Base-by-base conservation (phyloP, 2,113 vertebrate species). In the Gyps fulvus region DNA sequence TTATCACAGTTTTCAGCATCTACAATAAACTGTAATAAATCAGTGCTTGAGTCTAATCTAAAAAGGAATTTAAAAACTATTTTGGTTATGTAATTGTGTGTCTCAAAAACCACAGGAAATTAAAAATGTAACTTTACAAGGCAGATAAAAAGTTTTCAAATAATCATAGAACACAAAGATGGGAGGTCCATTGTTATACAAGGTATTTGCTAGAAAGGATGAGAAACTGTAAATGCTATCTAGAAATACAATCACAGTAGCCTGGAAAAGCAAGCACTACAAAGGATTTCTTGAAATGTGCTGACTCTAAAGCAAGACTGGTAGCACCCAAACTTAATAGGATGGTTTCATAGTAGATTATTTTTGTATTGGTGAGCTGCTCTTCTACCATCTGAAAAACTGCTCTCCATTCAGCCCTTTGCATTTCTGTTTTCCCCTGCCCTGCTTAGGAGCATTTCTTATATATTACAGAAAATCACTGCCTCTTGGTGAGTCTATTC, bases 161-260 rank as follows among this genome's bases (percentile, higher is more conserved):
- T 67, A 95, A 95, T 91, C 69, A 87, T 0, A 81, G 55, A 83
- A 65, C 32, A 80, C 77, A 91, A 89, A 91, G 36, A 79, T 21
- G 47, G 42, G 52, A 90, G 25, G 57, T 43, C 78, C 50, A 59
- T 20, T 85, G 62, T 87, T 80, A 83, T 26, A 70, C 49, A 87
- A 87, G 20, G 25, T 66, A 76, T 69, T 94, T 87, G 43, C 36
- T 69, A 61, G 27, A 87, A 77, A 91, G 49, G 20, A 93, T 0
- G 2, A 76, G 66, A 87, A 84, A 66, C 31, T 84, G 36, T 49
- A 87, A 87, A 83, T 47, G 36, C 59, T 89, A 69, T 67, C 89
- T 78, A 79, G 59, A 80, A 97, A 96, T 52, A 82, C 58, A 96
- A 77, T 92, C 73, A 92, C 26, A 79, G 69, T 54, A 79, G 93